phyloP scores from a whole-genome alignment of 2,888 invertebrate genomes.

The Tyria jacobaeae region DNA sequence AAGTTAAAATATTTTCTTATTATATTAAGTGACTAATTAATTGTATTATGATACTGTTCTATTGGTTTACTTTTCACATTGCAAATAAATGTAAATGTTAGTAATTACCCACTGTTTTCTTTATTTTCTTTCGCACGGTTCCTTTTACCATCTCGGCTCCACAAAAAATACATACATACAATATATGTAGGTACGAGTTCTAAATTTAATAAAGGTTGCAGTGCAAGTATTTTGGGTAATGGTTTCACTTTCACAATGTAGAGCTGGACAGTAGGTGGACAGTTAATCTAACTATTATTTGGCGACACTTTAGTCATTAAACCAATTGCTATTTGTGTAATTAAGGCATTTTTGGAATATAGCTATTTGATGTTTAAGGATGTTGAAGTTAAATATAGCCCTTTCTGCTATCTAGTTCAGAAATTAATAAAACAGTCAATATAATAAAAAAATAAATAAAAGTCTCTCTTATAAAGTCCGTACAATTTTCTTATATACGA shows the following conservation, averaged over 20 bases:
- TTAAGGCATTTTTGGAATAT: background rate
- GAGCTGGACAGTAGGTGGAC: too few relatives aligned
- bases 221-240: background rate
- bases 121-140: background rate
- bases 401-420: too few relatives aligned
- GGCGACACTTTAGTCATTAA: background rate
- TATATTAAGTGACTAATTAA: background rate
- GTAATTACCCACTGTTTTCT: background rate
- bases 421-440: too few relatives aligned
- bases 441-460: too few relatives aligned
- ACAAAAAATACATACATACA: background rate
- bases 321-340: background rate
- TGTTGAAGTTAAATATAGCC: background rate
- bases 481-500: background rate
- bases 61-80: too few relatives aligned
- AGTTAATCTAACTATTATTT: background rate
- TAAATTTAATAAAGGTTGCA: background rate
- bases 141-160: background rate
- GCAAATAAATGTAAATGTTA: background rate
- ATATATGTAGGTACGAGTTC: slow-evolving; percentile 1
- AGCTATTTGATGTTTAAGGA: background rate
- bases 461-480: too few relatives aligned
- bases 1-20: background rate
- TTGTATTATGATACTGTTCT: background rate
- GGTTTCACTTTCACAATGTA: background rate